These are phyloP conservation scores for Pygocentrus nattereri DNA, from an alignment of 2,797 vertebrate genomes.

Conservation along the genomic window DNA sequence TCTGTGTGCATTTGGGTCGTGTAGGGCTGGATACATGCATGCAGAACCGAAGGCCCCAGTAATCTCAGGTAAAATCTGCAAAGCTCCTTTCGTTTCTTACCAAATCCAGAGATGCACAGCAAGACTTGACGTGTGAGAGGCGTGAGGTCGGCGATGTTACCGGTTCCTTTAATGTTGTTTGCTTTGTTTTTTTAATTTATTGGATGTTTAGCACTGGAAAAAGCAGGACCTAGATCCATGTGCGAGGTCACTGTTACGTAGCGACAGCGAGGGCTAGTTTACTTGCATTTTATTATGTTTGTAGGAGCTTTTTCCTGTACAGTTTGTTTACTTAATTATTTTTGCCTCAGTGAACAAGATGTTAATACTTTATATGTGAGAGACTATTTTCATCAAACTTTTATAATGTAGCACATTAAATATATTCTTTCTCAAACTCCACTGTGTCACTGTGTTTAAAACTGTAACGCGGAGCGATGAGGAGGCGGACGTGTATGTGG, in stretches of 20 bases:
- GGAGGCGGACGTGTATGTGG: too few relatives aligned
- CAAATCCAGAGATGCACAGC: constrained; percentile 27
- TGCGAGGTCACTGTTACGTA: constrained; percentile 50
- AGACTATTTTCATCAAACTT: constrained; percentile 82
- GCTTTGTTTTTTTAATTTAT: constrained; percentile 48
- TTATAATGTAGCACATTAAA: constrained; percentile 85
- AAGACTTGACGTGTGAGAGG: constrained; percentile 53
- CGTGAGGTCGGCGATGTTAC: constrained; percentile 11
- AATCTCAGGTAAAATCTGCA: constrained; percentile 47
- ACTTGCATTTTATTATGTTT: constrained; percentile 43
- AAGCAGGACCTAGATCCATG: constrained; percentile 59
- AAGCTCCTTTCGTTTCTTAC: constrained; percentile 16
- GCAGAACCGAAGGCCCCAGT: constrained; percentile 32
- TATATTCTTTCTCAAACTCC: constrained; percentile 52
- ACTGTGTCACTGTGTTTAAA: not conserved
- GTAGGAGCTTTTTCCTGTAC: constrained; percentile 67
- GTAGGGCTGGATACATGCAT: constrained; percentile 26
- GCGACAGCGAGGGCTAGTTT: constrained; percentile 45
- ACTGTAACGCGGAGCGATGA: too few relatives aligned
- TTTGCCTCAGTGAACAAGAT: constrained; percentile 69
- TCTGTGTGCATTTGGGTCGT: constrained; percentile 5
- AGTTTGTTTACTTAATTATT: constrained; percentile 72
- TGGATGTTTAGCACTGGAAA: constrained; percentile 62
- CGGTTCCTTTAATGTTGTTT: not conserved
- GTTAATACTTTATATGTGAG: constrained; percentile 81